These are phyloP conservation scores for Luidia sarsii DNA, from an alignment of 53 echinoderm and acorn worm genomes.

Conservation along the genomic window DNA sequence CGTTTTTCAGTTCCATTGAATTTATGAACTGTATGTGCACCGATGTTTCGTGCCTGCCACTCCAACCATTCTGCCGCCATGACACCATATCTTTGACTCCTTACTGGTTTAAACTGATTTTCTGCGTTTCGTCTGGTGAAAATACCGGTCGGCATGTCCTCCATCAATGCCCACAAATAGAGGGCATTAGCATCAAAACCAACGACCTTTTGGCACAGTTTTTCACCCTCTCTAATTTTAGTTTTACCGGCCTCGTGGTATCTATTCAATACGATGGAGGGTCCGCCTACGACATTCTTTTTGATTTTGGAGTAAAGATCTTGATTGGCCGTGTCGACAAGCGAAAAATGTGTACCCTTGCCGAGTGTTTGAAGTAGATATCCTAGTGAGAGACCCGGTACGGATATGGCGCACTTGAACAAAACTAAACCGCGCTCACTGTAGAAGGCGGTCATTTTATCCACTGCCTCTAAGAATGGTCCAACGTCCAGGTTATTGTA, in stretches of 20 bases:
- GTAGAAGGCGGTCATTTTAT: constrained; percentile 33
- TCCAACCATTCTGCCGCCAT: background rate
- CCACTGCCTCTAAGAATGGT: constrained; percentile 47
- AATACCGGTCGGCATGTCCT: no score
- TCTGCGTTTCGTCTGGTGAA: no score
- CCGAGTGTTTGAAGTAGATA: background rate
- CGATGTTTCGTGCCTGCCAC: no score
- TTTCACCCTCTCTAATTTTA: no score
- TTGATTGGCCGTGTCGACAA: background rate
- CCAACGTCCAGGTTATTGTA: constrained; percentile 67
- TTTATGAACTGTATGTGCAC: no score
- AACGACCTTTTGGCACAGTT: no score
- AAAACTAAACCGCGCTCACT: background rate
- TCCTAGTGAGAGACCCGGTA: background rate
- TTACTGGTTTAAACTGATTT: no score
- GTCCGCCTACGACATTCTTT: constrained; percentile 4
- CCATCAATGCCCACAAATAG: no score
- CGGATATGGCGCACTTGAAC: constrained; percentile 20
- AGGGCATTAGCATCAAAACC: no score
- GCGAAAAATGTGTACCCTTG: background rate
- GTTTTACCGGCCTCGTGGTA: no score
- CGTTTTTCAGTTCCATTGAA: no score
- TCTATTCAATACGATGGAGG: constrained; percentile 29
- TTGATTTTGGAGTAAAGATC: background rate
- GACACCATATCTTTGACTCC: no score